Evolutionary conservation across 2,113 vertebrate species (phyloP).

Genomic region (Austrofundulus limnaeus): DNA sequence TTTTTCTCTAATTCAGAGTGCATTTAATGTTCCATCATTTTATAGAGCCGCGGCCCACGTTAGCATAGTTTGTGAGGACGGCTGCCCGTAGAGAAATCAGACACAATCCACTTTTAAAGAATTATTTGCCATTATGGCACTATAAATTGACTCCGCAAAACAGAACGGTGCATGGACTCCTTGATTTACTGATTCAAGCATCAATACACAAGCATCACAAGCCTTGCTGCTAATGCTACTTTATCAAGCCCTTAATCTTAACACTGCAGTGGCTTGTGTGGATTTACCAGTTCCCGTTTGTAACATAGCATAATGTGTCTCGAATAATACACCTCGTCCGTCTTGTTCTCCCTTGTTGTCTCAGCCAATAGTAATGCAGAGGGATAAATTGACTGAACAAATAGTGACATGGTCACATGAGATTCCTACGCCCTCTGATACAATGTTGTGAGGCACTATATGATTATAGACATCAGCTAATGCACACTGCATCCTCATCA

Average conservation of each 20-base stretch:
- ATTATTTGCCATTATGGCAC: conserved; percentile 18
- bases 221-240: conserved; percentile 22
- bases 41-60: conserved; percentile 22
- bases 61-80: conserved; percentile 7
- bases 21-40: conserved; percentile 29
- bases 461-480: conserved; percentile 69
- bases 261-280: conserved; percentile 19
- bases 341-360: conserved; percentile 40
- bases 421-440: conserved; percentile 36
- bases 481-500: conserved; percentile 48
- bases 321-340: conserved; percentile 59
- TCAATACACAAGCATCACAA: conserved; percentile 35
- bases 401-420: conserved; percentile 56
- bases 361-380: conserved; percentile 62
- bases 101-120: conserved; percentile 17
- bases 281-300: conserved; percentile 42
- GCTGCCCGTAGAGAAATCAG: conserved; percentile 33
- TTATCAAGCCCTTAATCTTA: conserved; percentile 44
- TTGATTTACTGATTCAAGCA: conserved; percentile 44
- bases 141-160: conserved; percentile 36
- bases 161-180: conserved; percentile 19
- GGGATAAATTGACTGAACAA: conserved; percentile 68
- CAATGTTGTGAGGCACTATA: conserved; percentile 40
- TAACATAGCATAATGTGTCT: conserved; percentile 63
- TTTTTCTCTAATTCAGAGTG: conserved; percentile 1